phyloP scores from a whole-genome alignment of 2,113 vertebrate species.

The Melanostigma gelatinosum region DNA sequence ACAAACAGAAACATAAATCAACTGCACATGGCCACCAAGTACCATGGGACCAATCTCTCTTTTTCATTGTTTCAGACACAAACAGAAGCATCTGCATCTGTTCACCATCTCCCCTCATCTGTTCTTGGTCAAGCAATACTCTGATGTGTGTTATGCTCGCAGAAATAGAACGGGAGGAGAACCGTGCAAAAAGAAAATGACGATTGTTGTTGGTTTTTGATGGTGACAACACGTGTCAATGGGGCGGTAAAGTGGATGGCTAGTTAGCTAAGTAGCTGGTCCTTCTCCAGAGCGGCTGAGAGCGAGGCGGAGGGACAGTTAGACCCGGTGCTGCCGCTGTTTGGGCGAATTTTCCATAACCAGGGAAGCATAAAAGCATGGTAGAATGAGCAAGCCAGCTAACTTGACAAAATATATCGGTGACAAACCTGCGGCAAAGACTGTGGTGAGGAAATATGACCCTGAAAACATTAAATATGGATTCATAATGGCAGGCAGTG shows the following conservation, averaged over 20 bases:
- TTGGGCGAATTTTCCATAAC: too few relatives aligned
- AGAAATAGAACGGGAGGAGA: too few relatives aligned
- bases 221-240: too few relatives aligned
- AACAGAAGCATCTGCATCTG: constrained; percentile 47
- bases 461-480: neutral
- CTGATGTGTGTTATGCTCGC: neutral
- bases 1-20: neutral
- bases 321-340: too few relatives aligned
- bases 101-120: constrained; percentile 25
- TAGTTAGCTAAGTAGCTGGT: neutral
- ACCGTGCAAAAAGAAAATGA: neutral
- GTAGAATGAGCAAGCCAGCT: too few relatives aligned
- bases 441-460: neutral
- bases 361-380: too few relatives aligned
- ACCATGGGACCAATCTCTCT: neutral
- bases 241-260: too few relatives aligned
- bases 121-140: constrained; percentile 17
- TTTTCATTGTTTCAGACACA: constrained; percentile 6
- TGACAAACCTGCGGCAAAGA: neutral
- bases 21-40: constrained; percentile 3
- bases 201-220: neutral
- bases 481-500: neutral
- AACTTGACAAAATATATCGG: neutral
- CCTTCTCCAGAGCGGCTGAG: too few relatives aligned
- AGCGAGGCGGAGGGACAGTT: too few relatives aligned